Evolutionary conservation across 2,888 invertebrate species (phyloP).

Genomic region (Tanytarsus gracilentus): DNA sequence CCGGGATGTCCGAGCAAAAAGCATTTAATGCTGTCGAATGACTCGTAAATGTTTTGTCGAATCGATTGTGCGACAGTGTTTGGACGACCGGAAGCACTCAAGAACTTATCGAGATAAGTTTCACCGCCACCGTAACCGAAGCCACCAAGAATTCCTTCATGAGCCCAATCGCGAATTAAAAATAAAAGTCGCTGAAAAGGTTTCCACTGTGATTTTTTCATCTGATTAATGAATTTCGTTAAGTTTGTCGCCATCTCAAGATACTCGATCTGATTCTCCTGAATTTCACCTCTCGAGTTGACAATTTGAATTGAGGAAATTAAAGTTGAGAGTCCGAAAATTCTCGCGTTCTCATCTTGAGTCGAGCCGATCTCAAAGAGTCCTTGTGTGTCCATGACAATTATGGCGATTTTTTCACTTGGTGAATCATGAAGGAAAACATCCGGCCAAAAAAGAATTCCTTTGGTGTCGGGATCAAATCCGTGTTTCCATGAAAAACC

Average conservation of each 20-base stretch:
- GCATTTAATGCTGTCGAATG: too few species aligned
- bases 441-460: conserved; percentile 28
- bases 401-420: conserved; percentile 22
- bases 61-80: too few species aligned
- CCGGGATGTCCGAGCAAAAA: too few species aligned
- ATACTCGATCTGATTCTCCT: conserved; percentile 29
- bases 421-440: conserved; percentile 11
- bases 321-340: conserved; percentile 26
- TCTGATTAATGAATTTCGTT: not conserved
- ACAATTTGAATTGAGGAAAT: conserved; percentile 27
- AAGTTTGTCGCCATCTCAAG: conserved; percentile 24
- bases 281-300: conserved; percentile 14
- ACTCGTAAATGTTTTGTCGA: too few species aligned
- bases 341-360: conserved; percentile 18
- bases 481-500: conserved; percentile 28
- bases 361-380: conserved; percentile 28
- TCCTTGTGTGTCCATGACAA: conserved; percentile 29
- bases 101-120: conserved; percentile 5
- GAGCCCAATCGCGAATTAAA: conserved; percentile 26
- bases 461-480: conserved; percentile 21
- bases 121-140: conserved; percentile 23
- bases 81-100: too few species aligned
- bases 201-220: not conserved
- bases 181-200: conserved; percentile 29
- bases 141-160: conserved; percentile 14